A percentile compares a stretch with the other conserved stretches of the same genome.
Evolutionary conservation across 1,140 invertebrate species (phyloP).

Genomic region (Zophobas morio): DNA sequence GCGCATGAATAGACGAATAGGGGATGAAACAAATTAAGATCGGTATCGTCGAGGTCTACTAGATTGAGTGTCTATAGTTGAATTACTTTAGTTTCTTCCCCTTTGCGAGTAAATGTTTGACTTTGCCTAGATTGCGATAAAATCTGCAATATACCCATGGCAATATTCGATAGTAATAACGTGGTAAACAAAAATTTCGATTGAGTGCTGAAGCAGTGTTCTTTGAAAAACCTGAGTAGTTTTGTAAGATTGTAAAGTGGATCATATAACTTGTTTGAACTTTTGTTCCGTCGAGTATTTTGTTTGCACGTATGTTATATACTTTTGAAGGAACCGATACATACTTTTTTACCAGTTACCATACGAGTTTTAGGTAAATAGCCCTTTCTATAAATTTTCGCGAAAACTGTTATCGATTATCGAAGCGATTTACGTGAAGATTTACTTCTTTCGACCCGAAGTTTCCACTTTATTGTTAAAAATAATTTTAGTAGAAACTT

Average conservation of each 20-base stretch:
- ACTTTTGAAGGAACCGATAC: too few relatives aligned
- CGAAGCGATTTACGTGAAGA: too few relatives aligned
- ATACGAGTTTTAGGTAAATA: too few relatives aligned
- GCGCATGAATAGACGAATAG: constrained; percentile 51
- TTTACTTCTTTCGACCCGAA: not conserved
- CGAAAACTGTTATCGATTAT: constrained; percentile 21
- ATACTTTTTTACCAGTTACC: too few relatives aligned
- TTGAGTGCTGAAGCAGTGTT: not conserved
- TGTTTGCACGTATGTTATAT: not conserved
- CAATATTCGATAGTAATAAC: constrained; percentile 1
- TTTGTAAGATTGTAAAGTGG: not conserved
- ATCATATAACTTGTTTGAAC: constrained; percentile 1
- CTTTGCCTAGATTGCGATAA: constrained; percentile 21
- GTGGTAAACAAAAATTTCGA: constrained; percentile 24
- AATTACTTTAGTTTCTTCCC: constrained; percentile 50
- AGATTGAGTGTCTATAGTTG: constrained; percentile 53
- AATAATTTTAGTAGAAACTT: constrained; percentile 1
- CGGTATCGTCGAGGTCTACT: constrained; percentile 41
- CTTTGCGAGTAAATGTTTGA: constrained; percentile 46
- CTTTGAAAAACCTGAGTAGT: not conserved
- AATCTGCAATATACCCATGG: constrained; percentile 9
- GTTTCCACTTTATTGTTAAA: not conserved
- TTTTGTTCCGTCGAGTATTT: not conserved
- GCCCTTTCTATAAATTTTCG: constrained; percentile 7
- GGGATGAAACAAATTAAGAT: constrained; percentile 55